These are phyloP conservation scores for Megalopta genalis DNA, from an alignment of 1,140 invertebrate species.

Conservation along the genomic window DNA sequence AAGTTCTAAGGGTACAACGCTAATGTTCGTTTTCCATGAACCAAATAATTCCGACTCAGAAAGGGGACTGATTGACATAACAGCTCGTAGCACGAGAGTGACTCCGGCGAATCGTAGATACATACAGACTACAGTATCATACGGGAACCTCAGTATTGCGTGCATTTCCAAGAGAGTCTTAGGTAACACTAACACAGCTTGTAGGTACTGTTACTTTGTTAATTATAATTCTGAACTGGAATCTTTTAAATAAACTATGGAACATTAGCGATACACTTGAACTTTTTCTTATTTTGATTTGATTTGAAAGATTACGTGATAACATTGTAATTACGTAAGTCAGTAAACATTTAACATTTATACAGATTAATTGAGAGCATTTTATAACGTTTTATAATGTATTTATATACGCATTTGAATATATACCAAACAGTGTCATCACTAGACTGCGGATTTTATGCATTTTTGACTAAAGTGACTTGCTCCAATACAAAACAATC, in stretches of 20 bases:
- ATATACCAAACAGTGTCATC: no score
- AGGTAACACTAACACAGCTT: constrained; percentile 8
- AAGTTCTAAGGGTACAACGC: constrained; percentile 28
- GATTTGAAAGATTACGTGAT: no score
- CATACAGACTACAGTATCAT: constrained; percentile 33
- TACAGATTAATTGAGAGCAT: no score
- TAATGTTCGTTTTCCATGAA: constrained; percentile 66
- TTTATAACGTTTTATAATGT: no score
- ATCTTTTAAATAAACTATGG: background rate
- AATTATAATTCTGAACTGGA: constrained; percentile 7
- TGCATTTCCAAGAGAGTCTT: constrained; percentile 38
- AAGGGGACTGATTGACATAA: constrained; percentile 55
- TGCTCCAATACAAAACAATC: no score
- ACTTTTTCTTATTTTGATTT: no score
- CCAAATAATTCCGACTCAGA: constrained; percentile 41
- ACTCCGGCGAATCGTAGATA: constrained; percentile 25
- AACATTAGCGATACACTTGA: background rate
- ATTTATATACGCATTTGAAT: no score
- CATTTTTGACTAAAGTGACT: no score
- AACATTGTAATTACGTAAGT: no score
- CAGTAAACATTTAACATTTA: no score
- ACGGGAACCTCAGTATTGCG: constrained; percentile 42
- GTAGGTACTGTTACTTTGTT: constrained; percentile 14
- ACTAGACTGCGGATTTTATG: no score
- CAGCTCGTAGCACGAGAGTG: constrained; percentile 46